Evolutionary conservation across 2,113 vertebrate genomes (phyloP).

Genomic region (Thermophis baileyi): DNA sequence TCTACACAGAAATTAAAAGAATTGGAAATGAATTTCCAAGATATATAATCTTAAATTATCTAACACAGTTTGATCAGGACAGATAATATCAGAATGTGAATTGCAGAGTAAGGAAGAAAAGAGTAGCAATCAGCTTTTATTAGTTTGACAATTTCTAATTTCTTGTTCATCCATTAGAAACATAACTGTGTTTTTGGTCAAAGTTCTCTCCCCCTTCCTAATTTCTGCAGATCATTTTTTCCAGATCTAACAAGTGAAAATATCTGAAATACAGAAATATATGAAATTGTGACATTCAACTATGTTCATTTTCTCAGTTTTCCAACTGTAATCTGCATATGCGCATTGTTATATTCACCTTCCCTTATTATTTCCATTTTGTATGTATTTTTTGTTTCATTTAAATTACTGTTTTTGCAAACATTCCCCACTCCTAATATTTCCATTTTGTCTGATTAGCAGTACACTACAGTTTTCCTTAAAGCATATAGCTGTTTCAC

Average conservation of each 20-base stretch:
- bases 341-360: background rate
- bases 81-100: conserved; percentile 3
- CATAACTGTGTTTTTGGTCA: background rate
- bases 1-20: background rate
- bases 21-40: background rate
- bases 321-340: background rate
- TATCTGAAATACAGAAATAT: background rate
- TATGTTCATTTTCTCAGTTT: background rate
- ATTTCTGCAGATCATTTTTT: background rate
- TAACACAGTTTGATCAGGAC: background rate
- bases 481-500: background rate
- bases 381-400: background rate
- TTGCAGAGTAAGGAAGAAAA: background rate
- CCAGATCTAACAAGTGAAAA: background rate
- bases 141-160: background rate
- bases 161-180: conserved; percentile 1
- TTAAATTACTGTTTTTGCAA: background rate
- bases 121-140: background rate
- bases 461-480: background rate
- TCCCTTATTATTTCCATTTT: background rate
- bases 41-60: background rate
- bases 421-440: background rate
- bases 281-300: background rate
- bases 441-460: background rate
- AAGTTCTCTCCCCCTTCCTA: background rate